Evolutionary conservation across 1,140 invertebrate genomes (phyloP).

Genomic region (Drosophila sturtevanti): DNA sequence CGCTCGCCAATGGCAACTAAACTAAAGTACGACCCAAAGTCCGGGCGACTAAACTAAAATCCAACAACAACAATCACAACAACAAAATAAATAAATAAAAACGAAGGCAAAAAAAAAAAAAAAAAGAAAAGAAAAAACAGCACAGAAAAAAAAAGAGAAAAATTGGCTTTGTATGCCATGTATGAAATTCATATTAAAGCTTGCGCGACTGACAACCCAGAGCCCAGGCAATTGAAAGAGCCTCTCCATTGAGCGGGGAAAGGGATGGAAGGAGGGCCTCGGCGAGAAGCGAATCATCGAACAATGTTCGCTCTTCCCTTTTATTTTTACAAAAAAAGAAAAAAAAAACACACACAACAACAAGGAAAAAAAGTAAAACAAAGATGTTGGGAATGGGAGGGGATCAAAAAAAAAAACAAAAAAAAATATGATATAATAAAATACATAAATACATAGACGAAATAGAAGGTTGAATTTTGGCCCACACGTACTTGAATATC

Average conservation of each 20-base stretch:
- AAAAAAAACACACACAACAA: conserved; percentile 30
- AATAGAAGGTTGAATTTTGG: not conserved
- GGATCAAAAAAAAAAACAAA: no score
- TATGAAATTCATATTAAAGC: conserved; percentile 77
- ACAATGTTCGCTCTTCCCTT: conserved; percentile 15
- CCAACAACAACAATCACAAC: conserved; percentile 38
- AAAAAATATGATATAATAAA: conserved; percentile 2
- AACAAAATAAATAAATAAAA: conserved; percentile 23
- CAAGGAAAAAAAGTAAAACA: not conserved
- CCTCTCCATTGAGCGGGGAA: conserved; percentile 48
- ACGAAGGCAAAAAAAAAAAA: conserved; percentile 11
- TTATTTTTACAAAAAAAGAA: conserved; percentile 48
- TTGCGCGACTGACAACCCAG: conserved; percentile 18
- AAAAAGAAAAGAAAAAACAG: conserved; percentile 23
- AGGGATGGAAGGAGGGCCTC: not conserved
- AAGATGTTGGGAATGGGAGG: not conserved
- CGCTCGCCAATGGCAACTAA: conserved; percentile 74
- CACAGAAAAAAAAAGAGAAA: conserved; percentile 26
- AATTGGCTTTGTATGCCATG: conserved; percentile 72
- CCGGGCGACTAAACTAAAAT: conserved; percentile 76
- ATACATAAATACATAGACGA: not conserved
- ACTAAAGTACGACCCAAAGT: conserved; percentile 76
- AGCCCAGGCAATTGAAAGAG: conserved; percentile 49
- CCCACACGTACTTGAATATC: conserved; percentile 12
- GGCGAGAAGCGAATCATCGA: conserved; percentile 41